phyloP scores from a whole-genome alignment of 2,797 vertebrate genomes.

The Argentina silus region DNA sequence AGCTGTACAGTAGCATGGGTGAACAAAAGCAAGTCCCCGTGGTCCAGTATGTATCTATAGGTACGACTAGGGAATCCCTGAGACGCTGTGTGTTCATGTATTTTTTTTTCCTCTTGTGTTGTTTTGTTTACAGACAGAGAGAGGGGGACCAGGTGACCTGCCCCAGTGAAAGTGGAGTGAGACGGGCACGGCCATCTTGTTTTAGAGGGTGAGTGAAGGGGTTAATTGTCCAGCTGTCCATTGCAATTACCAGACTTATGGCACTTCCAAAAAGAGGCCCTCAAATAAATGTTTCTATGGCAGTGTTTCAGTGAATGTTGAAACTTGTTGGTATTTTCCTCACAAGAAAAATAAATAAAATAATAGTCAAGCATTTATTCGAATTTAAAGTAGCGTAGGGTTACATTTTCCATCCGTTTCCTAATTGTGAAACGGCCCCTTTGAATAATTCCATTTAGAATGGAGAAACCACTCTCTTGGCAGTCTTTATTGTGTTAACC shows the following conservation, averaged over 20 bases:
- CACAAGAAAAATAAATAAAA: not conserved
- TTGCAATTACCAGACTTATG: not conserved
- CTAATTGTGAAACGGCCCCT: conserved; percentile 34
- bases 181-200: conserved; percentile 38
- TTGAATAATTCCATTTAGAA: conserved; percentile 49
- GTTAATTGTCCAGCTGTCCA: conserved; percentile 11
- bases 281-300: not conserved
- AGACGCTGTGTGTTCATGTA: conserved; percentile 3
- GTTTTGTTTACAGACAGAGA: conserved; percentile 40
- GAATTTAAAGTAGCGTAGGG: not conserved
- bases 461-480: conserved; percentile 47
- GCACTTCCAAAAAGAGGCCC: not conserved
- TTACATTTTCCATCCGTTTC: conserved; percentile 21
- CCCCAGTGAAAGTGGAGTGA: conserved; percentile 37
- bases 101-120: conserved; percentile 25
- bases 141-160: conserved; percentile 9
- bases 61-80: not conserved
- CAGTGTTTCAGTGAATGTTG: not conserved
- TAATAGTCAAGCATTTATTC: not conserved
- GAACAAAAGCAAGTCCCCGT: too few relatives aligned
- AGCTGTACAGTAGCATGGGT: too few relatives aligned
- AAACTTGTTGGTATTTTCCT: not conserved
- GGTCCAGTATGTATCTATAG: not conserved
- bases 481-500: conserved; percentile 50
- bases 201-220: conserved; percentile 63